Evolutionary conservation across 2,888 invertebrate species (phyloP).

Genomic region (Rhopalosiphum nymphaeae): DNA sequence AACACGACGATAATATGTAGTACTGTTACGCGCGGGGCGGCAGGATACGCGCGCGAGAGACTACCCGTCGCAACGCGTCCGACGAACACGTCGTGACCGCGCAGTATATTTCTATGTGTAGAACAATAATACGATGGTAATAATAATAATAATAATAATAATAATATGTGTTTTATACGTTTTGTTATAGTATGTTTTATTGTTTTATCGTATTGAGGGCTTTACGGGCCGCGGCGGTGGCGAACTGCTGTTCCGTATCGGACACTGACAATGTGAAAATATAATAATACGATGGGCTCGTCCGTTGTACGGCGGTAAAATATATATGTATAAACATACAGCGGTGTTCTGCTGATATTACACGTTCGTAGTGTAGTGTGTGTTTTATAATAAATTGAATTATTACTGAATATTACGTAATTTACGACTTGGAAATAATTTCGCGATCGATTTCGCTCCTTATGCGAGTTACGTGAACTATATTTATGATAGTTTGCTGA

Average conservation of each 20-base stretch:
- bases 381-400: background rate
- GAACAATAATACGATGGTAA: background rate
- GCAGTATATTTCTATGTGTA: no score
- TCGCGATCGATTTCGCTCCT: background rate
- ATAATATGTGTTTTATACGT: background rate
- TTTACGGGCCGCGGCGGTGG: background rate
- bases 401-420: background rate
- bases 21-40: no score
- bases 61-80: no score
- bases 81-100: no score
- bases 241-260: background rate
- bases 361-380: background rate
- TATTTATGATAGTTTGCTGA: background rate
- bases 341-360: background rate
- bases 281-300: background rate
- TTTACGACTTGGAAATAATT: background rate
- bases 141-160: background rate
- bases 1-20: no score
- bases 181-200: background rate
- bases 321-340: no score
- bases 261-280: background rate
- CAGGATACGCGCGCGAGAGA: no score
- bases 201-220: background rate
- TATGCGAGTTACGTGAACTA: background rate
- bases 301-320: background rate